Base-by-base conservation (phyloP, 2,797 vertebrate species). In the Tapirus indicus region DNA sequence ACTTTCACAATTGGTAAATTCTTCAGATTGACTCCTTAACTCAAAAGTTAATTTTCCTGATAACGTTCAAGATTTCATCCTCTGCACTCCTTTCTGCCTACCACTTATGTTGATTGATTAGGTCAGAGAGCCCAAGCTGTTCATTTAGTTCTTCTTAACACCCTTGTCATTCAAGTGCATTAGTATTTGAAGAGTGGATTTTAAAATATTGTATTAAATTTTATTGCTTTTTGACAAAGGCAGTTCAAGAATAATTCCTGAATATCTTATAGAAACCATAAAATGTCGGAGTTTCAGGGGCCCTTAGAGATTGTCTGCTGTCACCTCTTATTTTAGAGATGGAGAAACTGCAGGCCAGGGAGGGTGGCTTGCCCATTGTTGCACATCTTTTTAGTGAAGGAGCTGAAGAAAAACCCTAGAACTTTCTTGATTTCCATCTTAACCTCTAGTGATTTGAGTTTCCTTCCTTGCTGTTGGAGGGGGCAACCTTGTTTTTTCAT, bases 121-220 rank as follows among this genome's bases (percentile, higher is more conserved):
- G 97, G 97, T 98, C 96, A 97, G 90, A 97, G 95, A 97, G 96
- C 83, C 78, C 84, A 95, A 94, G 92, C 38, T 97, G 97, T 98
- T 97, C 97, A 98, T 98, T 97, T 97, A 97, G 96, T 98, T 97
- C 86, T 95, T 94, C 72, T 96, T 98, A 97, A 97, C 95, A 95
- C 84, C 95, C 94, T 94, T 98, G 96, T 96, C 98, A 98, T 97
- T 98, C 97, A 98, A 95, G 96, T 98, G 96, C 98, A 98, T 98
- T 97, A 97, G 97, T 98, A 96, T 97, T 95, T 97, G 95, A 98
- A 97, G 95, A 96, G 97, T 97, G 94, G 95, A 98, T 97, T 98
- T 98, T 97, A 97, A 98, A 98, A 98, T 98, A 97, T 97, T 98
- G 97, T 96, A 98, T 98, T 97, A 98, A 97, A 95, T 97, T 98